These are phyloP conservation scores for Hipposideros larvatus DNA, from an alignment of 2,797 vertebrate species.

Conservation along the genomic window DNA sequence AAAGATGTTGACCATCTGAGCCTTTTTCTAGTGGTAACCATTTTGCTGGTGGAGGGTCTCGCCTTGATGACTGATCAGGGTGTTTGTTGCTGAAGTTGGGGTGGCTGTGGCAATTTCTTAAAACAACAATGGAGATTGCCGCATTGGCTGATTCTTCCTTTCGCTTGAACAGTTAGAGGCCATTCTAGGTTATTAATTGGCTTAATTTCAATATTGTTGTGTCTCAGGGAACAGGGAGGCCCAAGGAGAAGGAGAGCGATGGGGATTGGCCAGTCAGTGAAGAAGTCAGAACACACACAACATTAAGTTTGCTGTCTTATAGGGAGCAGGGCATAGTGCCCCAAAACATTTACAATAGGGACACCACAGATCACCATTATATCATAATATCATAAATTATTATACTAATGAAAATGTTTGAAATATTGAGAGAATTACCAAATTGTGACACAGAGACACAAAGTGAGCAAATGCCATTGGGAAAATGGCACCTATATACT, in stretches of 20 bases:
- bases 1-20: not conserved
- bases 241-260: not conserved
- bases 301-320: not conserved
- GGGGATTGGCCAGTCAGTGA: not conserved
- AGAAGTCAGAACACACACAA: not conserved
- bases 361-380: not conserved
- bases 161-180: not conserved
- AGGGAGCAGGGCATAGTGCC: not conserved
- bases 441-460: not conserved
- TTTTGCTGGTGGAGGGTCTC: not conserved
- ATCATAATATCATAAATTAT: not conserved
- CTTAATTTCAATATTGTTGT: not conserved
- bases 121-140: not conserved
- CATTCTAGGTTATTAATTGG: not conserved
- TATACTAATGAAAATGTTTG: not conserved
- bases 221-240: not conserved
- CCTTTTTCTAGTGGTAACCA: not conserved
- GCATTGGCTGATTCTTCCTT: not conserved
- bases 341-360: not conserved
- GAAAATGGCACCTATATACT: not conserved
- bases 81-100: not conserved
- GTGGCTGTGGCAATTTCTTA: not conserved
- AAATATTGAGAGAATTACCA: not conserved
- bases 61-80: not conserved
- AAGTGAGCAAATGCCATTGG: not conserved